A percentile compares a stretch with the other conserved stretches of the same genome.
These are phyloP conservation scores for Crioceris asparagi DNA, from an alignment of 2,888 invertebrate species.

Conservation along the genomic window DNA sequence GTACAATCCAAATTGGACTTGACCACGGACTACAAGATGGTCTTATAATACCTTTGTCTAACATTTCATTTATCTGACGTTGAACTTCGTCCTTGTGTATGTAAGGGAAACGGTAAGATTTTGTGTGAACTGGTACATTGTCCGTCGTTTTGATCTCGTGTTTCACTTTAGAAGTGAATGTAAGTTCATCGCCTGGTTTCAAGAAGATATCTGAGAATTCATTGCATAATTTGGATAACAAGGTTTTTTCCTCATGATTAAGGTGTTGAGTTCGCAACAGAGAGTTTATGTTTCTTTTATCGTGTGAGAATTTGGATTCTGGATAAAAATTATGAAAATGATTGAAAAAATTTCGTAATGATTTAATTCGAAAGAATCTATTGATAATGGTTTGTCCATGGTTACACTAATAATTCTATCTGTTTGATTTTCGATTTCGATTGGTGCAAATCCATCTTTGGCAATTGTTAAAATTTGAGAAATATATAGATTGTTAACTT, in stretches of 20 bases:
- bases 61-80: conserved; percentile 7
- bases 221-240: background rate
- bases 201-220: conserved; percentile 9
- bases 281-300: background rate
- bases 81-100: conserved; percentile 9
- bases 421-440: conserved; percentile 4
- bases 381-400: background rate
- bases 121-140: conserved; percentile 6
- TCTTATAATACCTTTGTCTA: conserved; percentile 8
- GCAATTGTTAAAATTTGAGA: conserved; percentile 1
- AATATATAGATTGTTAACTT: background rate
- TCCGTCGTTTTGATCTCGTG: conserved; percentile 10
- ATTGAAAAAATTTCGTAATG: no score
- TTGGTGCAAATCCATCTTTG: conserved; percentile 3
- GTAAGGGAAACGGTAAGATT: conserved; percentile 5
- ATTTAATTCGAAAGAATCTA: no score
- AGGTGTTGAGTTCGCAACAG: conserved; percentile 6
- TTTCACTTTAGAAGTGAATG: conserved; percentile 9
- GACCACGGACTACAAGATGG: conserved; percentile 9
- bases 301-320: no score
- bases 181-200: conserved; percentile 5
- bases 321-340: no score
- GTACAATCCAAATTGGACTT: conserved; percentile 11
- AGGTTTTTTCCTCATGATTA: conserved; percentile 4
- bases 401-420: background rate